Evolutionary conservation across 2,797 vertebrate genomes (phyloP).

Genomic region (Amblyraja radiata): DNA sequence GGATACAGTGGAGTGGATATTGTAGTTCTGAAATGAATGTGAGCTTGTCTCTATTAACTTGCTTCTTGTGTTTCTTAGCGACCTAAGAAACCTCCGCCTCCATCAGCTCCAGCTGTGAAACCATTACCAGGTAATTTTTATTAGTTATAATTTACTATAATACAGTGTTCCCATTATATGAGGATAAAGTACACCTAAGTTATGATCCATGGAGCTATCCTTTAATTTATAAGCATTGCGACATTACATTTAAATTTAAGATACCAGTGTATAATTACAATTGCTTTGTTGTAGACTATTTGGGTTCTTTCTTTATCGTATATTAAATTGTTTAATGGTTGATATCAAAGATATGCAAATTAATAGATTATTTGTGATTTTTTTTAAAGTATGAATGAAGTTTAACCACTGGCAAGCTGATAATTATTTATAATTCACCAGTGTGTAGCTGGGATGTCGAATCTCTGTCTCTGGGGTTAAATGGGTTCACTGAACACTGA

Average conservation of each 20-base stretch:
- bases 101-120: conserved; percentile 75
- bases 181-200: not conserved
- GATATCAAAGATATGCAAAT: not conserved
- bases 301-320: not conserved
- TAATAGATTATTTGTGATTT: not conserved
- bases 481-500: not conserved
- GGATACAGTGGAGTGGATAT: not conserved
- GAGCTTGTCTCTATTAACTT: conserved; percentile 46
- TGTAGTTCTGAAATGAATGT: conserved; percentile 39
- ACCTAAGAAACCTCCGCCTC: conserved; percentile 95
- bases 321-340: not conserved
- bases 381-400: not conserved
- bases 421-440: not conserved
- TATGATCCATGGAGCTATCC: not conserved
- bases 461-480: not conserved
- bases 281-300: not conserved
- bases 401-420: not conserved
- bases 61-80: conserved; percentile 65
- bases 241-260: not conserved
- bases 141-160: conserved; percentile 40
- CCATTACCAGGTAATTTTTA: conserved; percentile 72
- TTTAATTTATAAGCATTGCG: not conserved
- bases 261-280: not conserved
- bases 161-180: not conserved
- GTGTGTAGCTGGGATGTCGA: not conserved